Conservation (phyloP, 2,113 vertebrate genomes). For the Pterocles burchelli region DNA sequence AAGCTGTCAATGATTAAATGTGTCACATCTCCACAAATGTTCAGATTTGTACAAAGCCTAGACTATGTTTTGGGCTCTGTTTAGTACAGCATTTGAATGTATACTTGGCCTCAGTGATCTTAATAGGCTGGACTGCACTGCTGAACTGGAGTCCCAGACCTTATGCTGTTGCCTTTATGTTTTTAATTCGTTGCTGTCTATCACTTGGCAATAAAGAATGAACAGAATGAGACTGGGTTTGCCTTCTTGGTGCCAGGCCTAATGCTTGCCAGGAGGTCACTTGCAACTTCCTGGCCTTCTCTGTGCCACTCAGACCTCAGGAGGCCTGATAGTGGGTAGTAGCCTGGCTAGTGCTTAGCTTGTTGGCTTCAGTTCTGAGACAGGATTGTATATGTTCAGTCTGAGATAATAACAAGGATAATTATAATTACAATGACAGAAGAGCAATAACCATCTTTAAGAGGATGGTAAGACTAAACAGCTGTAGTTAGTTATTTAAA, state of each 20-base stretch:
- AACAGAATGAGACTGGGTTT: neutral
- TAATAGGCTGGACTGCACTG: neutral
- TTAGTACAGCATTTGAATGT: neutral
- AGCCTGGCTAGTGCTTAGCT: neutral
- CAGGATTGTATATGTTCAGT: neutral
- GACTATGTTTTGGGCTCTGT: neutral
- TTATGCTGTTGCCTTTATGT: neutral
- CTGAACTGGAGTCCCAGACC: neutral
- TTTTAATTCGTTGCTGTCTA: neutral
- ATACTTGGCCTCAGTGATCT: neutral
- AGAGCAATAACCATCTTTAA: neutral
- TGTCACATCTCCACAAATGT: neutral
- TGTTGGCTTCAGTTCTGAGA: neutral
- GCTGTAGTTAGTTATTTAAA: neutral
- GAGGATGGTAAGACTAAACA: neutral
- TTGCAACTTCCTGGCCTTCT: neutral
- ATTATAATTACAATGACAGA: neutral
- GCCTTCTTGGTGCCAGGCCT: neutral
- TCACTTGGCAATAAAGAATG: neutral
- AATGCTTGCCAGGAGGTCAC: neutral
- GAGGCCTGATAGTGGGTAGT: neutral
- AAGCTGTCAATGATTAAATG: neutral
- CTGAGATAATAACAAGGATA: neutral
- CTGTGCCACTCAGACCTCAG: neutral
- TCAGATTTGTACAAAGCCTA: neutral